Base-by-base conservation (phyloP, 2,888 invertebrate species). In the Nemurella pictetii region DNA sequence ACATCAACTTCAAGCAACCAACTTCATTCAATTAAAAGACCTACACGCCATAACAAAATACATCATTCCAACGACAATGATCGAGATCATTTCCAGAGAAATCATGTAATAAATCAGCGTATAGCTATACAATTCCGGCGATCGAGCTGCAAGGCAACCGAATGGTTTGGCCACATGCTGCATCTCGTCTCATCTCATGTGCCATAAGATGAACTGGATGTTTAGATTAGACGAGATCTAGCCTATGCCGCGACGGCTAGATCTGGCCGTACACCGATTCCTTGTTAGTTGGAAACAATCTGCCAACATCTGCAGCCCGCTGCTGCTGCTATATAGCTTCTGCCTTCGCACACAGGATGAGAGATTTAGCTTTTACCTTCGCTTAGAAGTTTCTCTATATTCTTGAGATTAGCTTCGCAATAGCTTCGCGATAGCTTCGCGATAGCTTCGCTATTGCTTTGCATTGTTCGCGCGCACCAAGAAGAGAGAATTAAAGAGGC, bases 201-300 rank as follows among this genome's bases (percentile, higher is more conserved):
- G 80, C 15, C 15, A 35, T 26, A 29, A 26, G 28, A 72, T 82
- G 72, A 82, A 72, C 82, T 82, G 82, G 82, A 82, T 82, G 82
- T 82, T 82, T 82, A 82, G 72, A 82, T 82, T 82, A 82, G 15
- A 27, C 55, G 9, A 20, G 55, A 55, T 55, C 55, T 20, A 55
- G 55, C 55, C 55, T n/a, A n/a, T n/a, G n/a, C n/a, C n/a, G n/a
- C n/a, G n/a, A 55, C 82, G 72, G 28, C 20, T 28, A 15, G 55
- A 82, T 82, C 82, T 82, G 82, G 72, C 27, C n/a, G n/a, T 82
- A 55, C 55, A 55, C 55, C 55, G 55, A 36, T 26, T 82, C 82
- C 26, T 26, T 55, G 82, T 82, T 82, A 35, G 25, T 29, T 26
- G 55, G 82, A 55, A 72, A 82, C 82, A 82, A 82, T 82, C 82